These are phyloP conservation scores for Acleris laterana DNA, from an alignment of 2,888 invertebrate genomes.

Conservation along the genomic window DNA sequence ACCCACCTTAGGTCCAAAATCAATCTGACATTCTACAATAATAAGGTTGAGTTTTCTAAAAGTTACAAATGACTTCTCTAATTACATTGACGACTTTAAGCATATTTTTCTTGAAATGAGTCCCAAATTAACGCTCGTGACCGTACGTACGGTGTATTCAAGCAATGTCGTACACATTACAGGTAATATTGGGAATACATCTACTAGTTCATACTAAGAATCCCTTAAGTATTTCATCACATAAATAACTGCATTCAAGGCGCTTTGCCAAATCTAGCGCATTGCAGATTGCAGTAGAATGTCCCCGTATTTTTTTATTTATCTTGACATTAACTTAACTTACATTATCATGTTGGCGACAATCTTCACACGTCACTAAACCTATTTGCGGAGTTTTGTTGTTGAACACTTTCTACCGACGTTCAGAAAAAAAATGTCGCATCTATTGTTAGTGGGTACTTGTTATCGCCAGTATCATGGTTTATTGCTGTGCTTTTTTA, in stretches of 20 bases:
- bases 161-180: too few relatives aligned
- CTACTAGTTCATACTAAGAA: neutral
- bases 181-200: too few relatives aligned
- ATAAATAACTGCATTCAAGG: constrained; percentile 3
- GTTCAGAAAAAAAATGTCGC: neutral
- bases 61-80: too few relatives aligned
- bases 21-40: too few relatives aligned
- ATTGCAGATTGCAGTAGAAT: constrained; percentile 28
- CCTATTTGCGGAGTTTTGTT: neutral
- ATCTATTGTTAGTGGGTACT: constrained; percentile 11
- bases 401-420: constrained; percentile 1
- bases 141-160: too few relatives aligned
- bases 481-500: constrained; percentile 10
- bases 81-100: too few relatives aligned
- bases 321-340: constrained; percentile 7
- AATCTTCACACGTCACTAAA: neutral
- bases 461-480: neutral
- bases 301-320: constrained; percentile 4
- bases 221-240: neutral
- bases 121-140: too few relatives aligned
- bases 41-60: too few relatives aligned
- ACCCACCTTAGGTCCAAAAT: too few relatives aligned
- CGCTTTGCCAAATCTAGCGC: constrained; percentile 17
- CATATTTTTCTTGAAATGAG: too few relatives aligned
- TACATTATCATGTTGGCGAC: neutral